A percentile compares a stretch with the other conserved stretches of the same genome.
These are phyloP conservation scores for Eupeodes luniger DNA, from an alignment of 2,888 invertebrate species.

Conservation along the genomic window DNA sequence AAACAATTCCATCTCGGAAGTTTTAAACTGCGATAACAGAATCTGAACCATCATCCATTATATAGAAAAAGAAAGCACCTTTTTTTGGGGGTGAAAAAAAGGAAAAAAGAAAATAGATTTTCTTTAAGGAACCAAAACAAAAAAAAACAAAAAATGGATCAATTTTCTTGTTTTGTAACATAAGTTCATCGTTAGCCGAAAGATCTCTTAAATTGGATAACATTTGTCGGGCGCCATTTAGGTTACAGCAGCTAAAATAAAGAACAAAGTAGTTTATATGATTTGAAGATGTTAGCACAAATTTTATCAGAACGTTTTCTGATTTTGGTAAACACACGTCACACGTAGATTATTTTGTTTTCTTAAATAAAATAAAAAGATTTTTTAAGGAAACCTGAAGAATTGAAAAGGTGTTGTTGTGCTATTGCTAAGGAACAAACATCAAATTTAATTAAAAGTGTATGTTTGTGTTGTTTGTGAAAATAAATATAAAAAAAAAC, in stretches of 20 bases:
- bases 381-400: not conserved
- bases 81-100: conserved; percentile 4
- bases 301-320: conserved; percentile 1
- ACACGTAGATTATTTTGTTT: not conserved
- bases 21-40: conserved; percentile 39
- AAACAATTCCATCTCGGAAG: conserved; percentile 41
- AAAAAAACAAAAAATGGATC: conserved; percentile 13
- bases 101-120: not conserved
- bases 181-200: conserved; percentile 44
- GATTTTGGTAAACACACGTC: too few species aligned
- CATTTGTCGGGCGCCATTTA: conserved; percentile 25
- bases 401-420: not conserved
- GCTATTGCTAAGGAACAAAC: not conserved
- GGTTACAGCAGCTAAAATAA: conserved; percentile 5
- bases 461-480: not conserved
- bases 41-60: conserved; percentile 2
- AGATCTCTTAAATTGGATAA: conserved; percentile 61
- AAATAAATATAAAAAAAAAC: not conserved
- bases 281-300: conserved; percentile 1
- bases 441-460: conserved; percentile 23
- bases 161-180: conserved; percentile 38
- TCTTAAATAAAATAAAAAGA: not conserved
- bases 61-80: not conserved
- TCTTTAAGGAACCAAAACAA: not conserved
- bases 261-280: conserved; percentile 37